Base-by-base conservation (phyloP, 2,113 vertebrate species). In the Mesitornis unicolor region DNA sequence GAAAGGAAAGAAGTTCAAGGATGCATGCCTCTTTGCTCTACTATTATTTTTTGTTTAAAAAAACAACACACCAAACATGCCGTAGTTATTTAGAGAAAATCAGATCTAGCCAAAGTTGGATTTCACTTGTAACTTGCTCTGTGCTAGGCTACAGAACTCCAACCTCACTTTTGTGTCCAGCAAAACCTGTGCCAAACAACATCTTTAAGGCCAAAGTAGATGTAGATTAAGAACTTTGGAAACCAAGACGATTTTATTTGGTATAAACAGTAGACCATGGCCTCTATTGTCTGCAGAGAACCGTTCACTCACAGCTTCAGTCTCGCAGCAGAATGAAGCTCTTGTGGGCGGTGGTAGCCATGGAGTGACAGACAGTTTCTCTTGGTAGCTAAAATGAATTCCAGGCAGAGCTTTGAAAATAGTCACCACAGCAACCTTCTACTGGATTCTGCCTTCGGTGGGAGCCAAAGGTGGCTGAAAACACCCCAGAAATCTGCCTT, bases 381-480 rank as follows among this genome's bases (percentile, higher is more conserved):
- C 86, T 69, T 90, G 95, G 93, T 93, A 92, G 93, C 90, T 87
- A 13, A 92, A 92, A 95, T 59, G 83, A 96, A 94, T 93, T 93
- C 86, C 95, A 90, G 86, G 74, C 94, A 89, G 86, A 82, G 90
- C 85, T 94, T 35, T 87, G 88, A 80, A 87, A 96, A 90, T 33
- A 94, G 89, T 90, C 96, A 93, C 92, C 95, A 94, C 92, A 93
- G 94, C 83, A 97, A 94, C 85, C 93, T 82, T 91, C 92, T 89
- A 87, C 93, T 25, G 54, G 87, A 53, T 94, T 73, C 69, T 93
- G 86, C 65, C 84, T 83, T 77, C 0, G 1, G 42, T 60, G 82
- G 75, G 91, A 96, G 91, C 89, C 91, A 65, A 79, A 48, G 81
- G 82, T 16, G 1, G 87, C 83, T 35, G 83, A 75, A 89, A 36